These are phyloP conservation scores for Eupelmus urozonus DNA, from an alignment of 2,888 invertebrate species.

Conservation along the genomic window DNA sequence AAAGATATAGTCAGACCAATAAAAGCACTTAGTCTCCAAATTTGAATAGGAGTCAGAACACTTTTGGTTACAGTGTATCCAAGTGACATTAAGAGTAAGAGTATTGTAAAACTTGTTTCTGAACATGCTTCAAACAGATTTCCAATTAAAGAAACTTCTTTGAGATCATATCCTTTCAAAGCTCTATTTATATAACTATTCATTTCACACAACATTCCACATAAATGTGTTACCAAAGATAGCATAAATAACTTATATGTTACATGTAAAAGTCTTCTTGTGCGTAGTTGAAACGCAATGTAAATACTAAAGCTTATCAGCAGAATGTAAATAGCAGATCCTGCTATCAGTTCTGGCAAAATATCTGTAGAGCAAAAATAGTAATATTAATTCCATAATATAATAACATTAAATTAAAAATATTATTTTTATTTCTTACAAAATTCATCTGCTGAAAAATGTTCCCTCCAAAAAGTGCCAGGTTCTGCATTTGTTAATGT, in stretches of 20 bases:
- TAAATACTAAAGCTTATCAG: slow-evolving; percentile 86
- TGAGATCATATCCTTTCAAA: slow-evolving; percentile 83
- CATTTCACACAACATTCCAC: slow-evolving; percentile 84
- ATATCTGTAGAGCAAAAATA: slow-evolving; percentile 86
- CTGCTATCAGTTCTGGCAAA: slow-evolving; percentile 88
- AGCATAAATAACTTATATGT: slow-evolving; percentile 91
- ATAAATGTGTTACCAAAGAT: slow-evolving; percentile 85
- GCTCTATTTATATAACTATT: slow-evolving; percentile 89
- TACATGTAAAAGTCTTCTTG: slow-evolving; percentile 89
- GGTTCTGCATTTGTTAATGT: slow-evolving; percentile 92
- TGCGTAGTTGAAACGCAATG: slow-evolving; percentile 86
- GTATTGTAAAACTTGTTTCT: slow-evolving; percentile 86
- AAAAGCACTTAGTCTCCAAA: slow-evolving; percentile 88
- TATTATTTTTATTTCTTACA: slow-evolving; percentile 82
- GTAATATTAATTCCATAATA: no score
- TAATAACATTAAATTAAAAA: background rate
- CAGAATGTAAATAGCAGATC: slow-evolving; percentile 85
- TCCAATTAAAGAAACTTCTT: slow-evolving; percentile 79
- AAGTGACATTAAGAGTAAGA: slow-evolving; percentile 90
- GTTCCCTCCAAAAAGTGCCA: slow-evolving; percentile 90
- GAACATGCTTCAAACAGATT: slow-evolving; percentile 85
- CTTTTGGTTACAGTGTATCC: slow-evolving; percentile 95
- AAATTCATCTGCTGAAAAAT: slow-evolving; percentile 97
- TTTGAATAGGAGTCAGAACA: slow-evolving; percentile 84
- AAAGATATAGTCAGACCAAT: slow-evolving; percentile 87